Evolutionary conservation across 2,113 vertebrate species (phyloP).

Genomic region (Tichodroma muraria): DNA sequence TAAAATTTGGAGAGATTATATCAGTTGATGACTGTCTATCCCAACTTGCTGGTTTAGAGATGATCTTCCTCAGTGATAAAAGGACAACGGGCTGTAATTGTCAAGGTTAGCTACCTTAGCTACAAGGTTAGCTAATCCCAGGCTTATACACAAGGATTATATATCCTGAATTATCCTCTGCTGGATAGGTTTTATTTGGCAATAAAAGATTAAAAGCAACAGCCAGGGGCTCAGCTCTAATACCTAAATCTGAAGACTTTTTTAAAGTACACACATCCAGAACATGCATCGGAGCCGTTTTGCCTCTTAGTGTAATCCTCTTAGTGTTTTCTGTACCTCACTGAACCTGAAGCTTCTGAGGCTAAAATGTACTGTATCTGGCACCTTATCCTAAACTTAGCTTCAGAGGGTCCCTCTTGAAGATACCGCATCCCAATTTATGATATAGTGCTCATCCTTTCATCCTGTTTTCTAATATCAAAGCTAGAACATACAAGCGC

Average conservation of each 20-base stretch:
- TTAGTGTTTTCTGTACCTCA: slow-evolving; percentile 59
- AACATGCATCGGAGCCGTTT: background rate
- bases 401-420: background rate
- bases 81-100: slow-evolving; percentile 73
- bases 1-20: background rate
- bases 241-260: slow-evolving; percentile 45
- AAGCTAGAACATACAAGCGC: background rate
- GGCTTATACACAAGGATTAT: slow-evolving; percentile 62
- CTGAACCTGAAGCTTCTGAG: slow-evolving; percentile 35
- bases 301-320: slow-evolving; percentile 68
- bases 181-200: slow-evolving; percentile 67
- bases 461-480: background rate
- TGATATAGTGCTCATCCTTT: background rate
- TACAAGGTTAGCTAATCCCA: no score
- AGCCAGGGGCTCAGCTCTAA: slow-evolving; percentile 63
- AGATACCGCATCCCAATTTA: background rate
- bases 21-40: background rate
- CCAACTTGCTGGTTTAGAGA: background rate
- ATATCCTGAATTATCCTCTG: slow-evolving; percentile 62
- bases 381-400: slow-evolving; percentile 9
- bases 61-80: slow-evolving; percentile 54
- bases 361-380: background rate
- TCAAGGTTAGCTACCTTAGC: slow-evolving; percentile 51
- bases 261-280: slow-evolving; percentile 34
- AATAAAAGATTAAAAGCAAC: slow-evolving; percentile 67